phyloP scores from a whole-genome alignment of 1,140 invertebrate genomes.

The Cydia fagiglandana region DNA sequence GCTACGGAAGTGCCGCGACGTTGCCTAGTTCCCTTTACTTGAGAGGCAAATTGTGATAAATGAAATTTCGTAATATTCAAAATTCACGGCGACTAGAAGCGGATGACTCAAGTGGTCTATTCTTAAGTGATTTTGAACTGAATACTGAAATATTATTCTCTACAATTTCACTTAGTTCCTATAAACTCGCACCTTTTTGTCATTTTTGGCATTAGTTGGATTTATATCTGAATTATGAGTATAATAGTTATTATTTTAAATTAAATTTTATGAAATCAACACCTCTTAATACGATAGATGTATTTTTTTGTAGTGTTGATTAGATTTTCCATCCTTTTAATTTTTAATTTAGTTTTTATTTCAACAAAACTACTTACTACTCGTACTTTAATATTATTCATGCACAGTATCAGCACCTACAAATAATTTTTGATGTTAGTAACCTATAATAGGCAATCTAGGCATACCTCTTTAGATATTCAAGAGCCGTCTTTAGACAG shows the following conservation, averaged over 20 bases:
- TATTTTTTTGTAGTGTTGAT: too few relatives aligned
- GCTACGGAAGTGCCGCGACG: constrained; percentile 59
- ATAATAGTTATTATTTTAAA: background rate
- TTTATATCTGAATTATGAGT: background rate
- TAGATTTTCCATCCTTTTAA: too few relatives aligned
- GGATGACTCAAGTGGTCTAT: constrained; percentile 18
- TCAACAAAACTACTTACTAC: too few relatives aligned
- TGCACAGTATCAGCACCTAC: too few relatives aligned
- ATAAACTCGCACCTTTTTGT: background rate
- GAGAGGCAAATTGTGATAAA: constrained; percentile 70
- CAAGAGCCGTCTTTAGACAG: constrained; percentile 26
- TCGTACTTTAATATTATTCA: too few relatives aligned
- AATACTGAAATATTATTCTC: background rate
- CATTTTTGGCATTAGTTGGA: background rate
- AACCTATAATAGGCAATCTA: too few relatives aligned
- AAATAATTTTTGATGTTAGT: too few relatives aligned
- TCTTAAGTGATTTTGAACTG: background rate
- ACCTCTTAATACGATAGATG: too few relatives aligned
- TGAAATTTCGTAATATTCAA: constrained; percentile 56
- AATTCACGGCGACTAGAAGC: constrained; percentile 21
- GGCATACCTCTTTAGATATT: background rate
- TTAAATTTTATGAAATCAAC: too few relatives aligned
- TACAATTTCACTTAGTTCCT: background rate
- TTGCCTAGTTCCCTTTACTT: constrained; percentile 66
- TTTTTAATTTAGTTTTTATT: too few relatives aligned